A percentile compares a stretch with the other conserved stretches of the same genome.
Evolutionary conservation across 1,140 invertebrate species (phyloP).

Genomic region (Hycleus phaleratus): DNA sequence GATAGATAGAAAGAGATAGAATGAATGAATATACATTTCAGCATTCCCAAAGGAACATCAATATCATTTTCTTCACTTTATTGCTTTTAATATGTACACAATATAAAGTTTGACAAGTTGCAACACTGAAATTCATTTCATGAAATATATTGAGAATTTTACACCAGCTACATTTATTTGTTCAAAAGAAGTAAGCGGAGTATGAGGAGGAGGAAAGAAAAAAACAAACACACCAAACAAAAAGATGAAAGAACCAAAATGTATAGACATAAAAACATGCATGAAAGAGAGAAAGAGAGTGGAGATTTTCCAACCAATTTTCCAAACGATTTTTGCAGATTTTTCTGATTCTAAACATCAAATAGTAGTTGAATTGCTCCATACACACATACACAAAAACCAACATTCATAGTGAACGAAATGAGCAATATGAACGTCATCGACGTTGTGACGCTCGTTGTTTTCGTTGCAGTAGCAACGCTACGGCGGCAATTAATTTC

Average conservation of each 20-base stretch:
- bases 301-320: too few species aligned
- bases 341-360: conserved; percentile 5
- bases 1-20: too few species aligned
- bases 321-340: background rate
- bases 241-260: too few species aligned
- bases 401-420: background rate
- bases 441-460: too few species aligned
- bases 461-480: background rate
- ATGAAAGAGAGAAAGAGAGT: too few species aligned
- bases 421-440: too few species aligned
- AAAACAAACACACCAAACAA: too few species aligned
- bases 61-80: conserved; percentile 31
- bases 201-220: too few species aligned
- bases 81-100: conserved; percentile 36
- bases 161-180: background rate
- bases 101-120: conserved; percentile 36
- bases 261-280: too few species aligned
- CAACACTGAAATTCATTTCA: conserved; percentile 28
- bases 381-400: background rate
- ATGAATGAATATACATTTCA: too few species aligned
- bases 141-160: conserved; percentile 31
- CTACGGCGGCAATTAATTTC: conserved; percentile 32
- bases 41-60: conserved; percentile 17
- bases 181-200: too few species aligned
- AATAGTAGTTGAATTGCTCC: background rate